Percentiles rank a stretch among this genome's conserved stretches.
phyloP scores from a whole-genome alignment of 92 coral and sea anemone species.

The Umimayanthus chanpuru region DNA sequence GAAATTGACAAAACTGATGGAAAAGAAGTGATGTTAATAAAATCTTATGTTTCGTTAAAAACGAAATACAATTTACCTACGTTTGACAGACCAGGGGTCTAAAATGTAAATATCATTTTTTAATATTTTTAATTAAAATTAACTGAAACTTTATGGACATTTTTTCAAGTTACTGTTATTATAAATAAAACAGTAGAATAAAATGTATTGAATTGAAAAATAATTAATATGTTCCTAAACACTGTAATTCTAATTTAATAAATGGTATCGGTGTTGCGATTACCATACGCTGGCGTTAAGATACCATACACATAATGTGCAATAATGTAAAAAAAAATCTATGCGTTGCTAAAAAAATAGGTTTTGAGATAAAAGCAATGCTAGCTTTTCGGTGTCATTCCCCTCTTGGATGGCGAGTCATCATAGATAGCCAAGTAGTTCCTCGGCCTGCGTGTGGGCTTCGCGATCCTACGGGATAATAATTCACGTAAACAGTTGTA shows the following conservation, averaged over 20 bases:
- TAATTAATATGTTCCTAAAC: neutral
- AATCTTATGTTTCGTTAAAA: too few relatives aligned
- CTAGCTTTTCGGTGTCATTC: neutral
- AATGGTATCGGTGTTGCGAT: neutral
- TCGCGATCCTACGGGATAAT: conserved; percentile 4
- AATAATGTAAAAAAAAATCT: neutral
- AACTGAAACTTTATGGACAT: neutral
- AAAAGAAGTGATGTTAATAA: too few relatives aligned
- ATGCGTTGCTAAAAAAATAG: neutral
- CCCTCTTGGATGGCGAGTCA: neutral
- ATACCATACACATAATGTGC: too few relatives aligned
- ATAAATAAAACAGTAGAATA: neutral
- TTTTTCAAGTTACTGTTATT: too few relatives aligned
- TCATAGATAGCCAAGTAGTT: conserved; percentile 11
- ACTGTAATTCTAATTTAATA: too few relatives aligned
- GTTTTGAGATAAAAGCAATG: neutral
- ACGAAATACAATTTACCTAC: too few relatives aligned
- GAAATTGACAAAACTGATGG: too few relatives aligned
- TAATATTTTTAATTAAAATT: too few relatives aligned
- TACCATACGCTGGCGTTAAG: too few relatives aligned
- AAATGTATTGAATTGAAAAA: neutral
- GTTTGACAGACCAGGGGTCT: neutral
- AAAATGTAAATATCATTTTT: neutral
- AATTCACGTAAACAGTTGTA: neutral
- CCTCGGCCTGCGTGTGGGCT: conserved; percentile 29